phyloP scores from a whole-genome alignment of 2,888 invertebrate species.

The Mythimna impura region DNA sequence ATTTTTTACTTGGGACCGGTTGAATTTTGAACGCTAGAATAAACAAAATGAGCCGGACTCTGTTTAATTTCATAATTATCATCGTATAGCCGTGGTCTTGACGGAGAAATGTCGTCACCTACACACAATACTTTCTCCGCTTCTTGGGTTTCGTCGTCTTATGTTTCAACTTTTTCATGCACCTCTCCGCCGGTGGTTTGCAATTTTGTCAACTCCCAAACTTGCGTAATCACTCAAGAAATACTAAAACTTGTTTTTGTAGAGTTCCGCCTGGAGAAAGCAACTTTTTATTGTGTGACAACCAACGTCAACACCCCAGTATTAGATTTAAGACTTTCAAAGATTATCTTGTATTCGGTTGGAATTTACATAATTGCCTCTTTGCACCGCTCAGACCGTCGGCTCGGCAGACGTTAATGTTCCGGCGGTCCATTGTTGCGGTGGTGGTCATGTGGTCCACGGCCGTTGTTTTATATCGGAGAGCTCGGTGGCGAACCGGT shows the following conservation, averaged over 20 bases:
- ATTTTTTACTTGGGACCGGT: conserved; percentile 26
- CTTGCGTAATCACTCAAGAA: conserved; percentile 81
- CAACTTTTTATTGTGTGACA: conserved; percentile 74
- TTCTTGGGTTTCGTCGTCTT: conserved; percentile 74
- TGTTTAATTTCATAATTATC: conserved; percentile 71
- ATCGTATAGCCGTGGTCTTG: conserved; percentile 65
- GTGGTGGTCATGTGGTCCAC: conserved; percentile 72
- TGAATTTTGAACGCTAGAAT: conserved; percentile 31
- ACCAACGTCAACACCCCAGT: conserved; percentile 59
- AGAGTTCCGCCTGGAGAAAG: conserved; percentile 83
- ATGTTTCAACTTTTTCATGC: conserved; percentile 80
- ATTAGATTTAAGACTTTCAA: conserved; percentile 70
- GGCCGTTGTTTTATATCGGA: conserved; percentile 76
- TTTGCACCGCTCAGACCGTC: conserved; percentile 47
- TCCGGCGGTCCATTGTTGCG: conserved; percentile 62
- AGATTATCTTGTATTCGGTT: conserved; percentile 60
- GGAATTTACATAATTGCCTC: conserved; percentile 64
- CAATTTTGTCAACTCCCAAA: conserved; percentile 82
- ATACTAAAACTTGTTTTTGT: conserved; percentile 80
- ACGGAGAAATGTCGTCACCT: conserved; percentile 71
- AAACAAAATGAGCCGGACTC: conserved; percentile 55
- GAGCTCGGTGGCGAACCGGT: conserved; percentile 77
- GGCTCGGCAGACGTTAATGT: conserved; percentile 51
- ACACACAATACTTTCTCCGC: conserved; percentile 80
- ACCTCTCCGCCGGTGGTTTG: conserved; percentile 68